Percentiles rank a stretch among this genome's conserved stretches.
Conservation (phyloP, 2,113 vertebrate genomes). For the Rana temporaria region DNA sequence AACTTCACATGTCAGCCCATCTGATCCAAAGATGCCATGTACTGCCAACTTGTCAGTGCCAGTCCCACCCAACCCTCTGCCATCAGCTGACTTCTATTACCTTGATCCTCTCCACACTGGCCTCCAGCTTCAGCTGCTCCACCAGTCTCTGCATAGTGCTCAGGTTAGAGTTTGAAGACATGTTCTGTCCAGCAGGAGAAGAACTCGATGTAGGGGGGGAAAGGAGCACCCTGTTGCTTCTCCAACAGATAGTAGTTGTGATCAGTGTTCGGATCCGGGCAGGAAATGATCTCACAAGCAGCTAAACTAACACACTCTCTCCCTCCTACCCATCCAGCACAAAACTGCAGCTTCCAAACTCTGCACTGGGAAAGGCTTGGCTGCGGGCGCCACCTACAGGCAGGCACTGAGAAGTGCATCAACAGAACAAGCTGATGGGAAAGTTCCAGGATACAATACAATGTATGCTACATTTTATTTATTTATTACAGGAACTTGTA, state of each 20-base stretch:
- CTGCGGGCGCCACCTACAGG: constrained; percentile 23
- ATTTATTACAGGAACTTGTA: too few species aligned
- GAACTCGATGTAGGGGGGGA: too few species aligned
- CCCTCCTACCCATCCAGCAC: constrained; percentile 43
- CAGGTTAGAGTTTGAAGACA: constrained; percentile 86
- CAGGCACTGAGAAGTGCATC: neutral
- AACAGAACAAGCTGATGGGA: neutral
- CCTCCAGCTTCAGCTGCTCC: constrained; percentile 90
- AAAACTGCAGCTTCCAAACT: constrained; percentile 2
- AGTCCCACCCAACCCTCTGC: too few species aligned
- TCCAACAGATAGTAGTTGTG: constrained; percentile 21
- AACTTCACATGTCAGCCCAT: too few species aligned
- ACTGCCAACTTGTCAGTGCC: too few species aligned
- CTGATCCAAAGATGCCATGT: too few species aligned
- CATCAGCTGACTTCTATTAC: constrained; percentile 63
- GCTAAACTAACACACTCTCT: constrained; percentile 36
- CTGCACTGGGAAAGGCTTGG: neutral
- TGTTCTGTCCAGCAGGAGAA: constrained; percentile 58
- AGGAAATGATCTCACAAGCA: constrained; percentile 57
- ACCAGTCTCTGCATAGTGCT: constrained; percentile 84
- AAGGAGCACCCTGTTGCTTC: neutral
- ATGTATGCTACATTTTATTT: too few species aligned
- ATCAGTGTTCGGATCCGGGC: constrained; percentile 16
- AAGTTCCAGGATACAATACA: neutral
- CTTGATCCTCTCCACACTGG: constrained; percentile 90